These are phyloP conservation scores for Palythoa grandiflora DNA, from an alignment of 92 coral and sea anemone species.

Conservation along the genomic window DNA sequence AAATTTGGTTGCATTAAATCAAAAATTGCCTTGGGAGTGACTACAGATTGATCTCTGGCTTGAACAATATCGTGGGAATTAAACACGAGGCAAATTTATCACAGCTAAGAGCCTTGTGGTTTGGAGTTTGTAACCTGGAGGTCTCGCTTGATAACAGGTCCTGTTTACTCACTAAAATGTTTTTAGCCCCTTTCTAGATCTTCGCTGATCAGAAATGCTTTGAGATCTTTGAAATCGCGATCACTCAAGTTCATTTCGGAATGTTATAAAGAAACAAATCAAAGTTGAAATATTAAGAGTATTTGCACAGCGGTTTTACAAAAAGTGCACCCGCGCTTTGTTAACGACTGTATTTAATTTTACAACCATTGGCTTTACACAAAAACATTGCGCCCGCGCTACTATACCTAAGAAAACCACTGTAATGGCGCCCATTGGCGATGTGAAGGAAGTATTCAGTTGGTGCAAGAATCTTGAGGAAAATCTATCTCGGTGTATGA, in stretches of 20 bases:
- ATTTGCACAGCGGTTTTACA: slow-evolving; percentile 15
- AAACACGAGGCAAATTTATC: slow-evolving; percentile 16
- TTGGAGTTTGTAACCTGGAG: not conserved
- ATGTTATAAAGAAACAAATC: slow-evolving; percentile 12
- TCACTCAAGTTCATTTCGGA: slow-evolving; percentile 8
- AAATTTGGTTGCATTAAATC: no score
- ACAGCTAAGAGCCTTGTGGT: not conserved
- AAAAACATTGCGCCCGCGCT: slow-evolving; percentile 17
- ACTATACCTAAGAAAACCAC: slow-evolving; percentile 15
- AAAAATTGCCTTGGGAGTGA: slow-evolving; percentile 44
- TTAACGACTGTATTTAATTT: not conserved
- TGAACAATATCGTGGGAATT: not conserved
- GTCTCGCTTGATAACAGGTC: slow-evolving; percentile 7
- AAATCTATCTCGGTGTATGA: slow-evolving; percentile 1
- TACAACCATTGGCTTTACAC: not conserved
- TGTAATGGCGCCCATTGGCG: slow-evolving; percentile 23
- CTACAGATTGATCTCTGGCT: not conserved
- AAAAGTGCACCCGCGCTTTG: slow-evolving; percentile 9
- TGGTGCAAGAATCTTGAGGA: slow-evolving; percentile 19
- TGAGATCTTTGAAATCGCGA: slow-evolving; percentile 1
- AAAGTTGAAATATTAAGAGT: not conserved
- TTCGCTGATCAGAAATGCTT: not conserved
- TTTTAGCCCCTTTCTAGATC: not conserved
- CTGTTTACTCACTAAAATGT: not conserved
- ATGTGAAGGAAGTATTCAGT: slow-evolving; percentile 6